Conservation (phyloP, 2,888 invertebrate species). For the Oasisia sp. region DNA sequence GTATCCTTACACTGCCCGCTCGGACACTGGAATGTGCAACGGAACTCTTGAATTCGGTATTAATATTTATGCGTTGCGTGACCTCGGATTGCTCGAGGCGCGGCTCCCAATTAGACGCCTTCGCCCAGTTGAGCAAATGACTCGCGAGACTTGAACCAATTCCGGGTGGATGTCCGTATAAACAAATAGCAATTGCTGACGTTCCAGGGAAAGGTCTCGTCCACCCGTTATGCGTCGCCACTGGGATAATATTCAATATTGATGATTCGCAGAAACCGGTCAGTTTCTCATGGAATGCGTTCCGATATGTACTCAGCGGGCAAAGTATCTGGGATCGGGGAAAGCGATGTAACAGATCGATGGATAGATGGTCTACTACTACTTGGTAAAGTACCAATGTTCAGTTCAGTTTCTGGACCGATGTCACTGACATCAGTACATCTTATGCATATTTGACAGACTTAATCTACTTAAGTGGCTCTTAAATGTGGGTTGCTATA, state of each 20-base stretch:
- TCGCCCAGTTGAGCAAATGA: background rate
- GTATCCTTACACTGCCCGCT: background rate
- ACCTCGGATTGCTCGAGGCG: background rate
- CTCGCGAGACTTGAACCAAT: background rate
- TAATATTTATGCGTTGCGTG: conserved; percentile 10
- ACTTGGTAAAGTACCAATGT: too few relatives aligned
- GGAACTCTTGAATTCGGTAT: background rate
- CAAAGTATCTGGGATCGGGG: too few relatives aligned
- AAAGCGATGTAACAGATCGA: too few relatives aligned
- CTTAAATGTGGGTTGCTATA: too few relatives aligned
- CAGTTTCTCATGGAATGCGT: background rate
- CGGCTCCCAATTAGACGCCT: background rate
- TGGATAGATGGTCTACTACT: too few relatives aligned
- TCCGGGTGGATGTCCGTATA: background rate
- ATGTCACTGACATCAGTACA: too few relatives aligned
- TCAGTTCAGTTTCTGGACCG: too few relatives aligned
- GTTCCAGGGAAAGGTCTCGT: background rate
- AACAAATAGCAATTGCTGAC: background rate
- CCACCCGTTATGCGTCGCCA: background rate
- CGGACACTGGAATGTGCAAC: background rate
- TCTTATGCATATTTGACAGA: too few relatives aligned
- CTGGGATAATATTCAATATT: background rate
- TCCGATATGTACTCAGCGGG: background rate
- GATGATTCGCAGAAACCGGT: background rate
- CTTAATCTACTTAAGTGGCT: too few relatives aligned